A percentile compares a stretch with the other conserved stretches of the same genome.
Evolutionary conservation across 1,140 invertebrate genomes (phyloP).

Genomic region (Samia ricini): DNA sequence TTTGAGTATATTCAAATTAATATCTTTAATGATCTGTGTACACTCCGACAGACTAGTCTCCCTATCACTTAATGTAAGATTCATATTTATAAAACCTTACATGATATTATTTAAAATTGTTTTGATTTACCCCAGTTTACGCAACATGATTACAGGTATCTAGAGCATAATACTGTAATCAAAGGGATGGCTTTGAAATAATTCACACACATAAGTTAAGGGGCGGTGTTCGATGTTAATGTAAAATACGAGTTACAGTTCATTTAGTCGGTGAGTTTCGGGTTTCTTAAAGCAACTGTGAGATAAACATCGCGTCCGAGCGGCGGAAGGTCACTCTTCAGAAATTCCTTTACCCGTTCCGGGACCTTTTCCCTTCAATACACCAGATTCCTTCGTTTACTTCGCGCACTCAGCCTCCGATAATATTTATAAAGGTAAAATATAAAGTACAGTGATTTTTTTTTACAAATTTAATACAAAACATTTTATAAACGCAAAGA

Average conservation of each 20-base stretch:
- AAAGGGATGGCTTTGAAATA: too few species aligned
- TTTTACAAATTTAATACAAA: not conserved
- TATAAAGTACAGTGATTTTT: not conserved
- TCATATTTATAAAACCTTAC: too few species aligned
- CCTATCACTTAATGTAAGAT: too few species aligned
- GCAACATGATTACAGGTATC: too few species aligned
- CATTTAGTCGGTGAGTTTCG: conserved; percentile 11
- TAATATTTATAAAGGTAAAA: conserved; percentile 51
- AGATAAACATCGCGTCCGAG: conserved; percentile 48
- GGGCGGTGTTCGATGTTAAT: not conserved
- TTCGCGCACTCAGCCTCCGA: conserved; percentile 40
- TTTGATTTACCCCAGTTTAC: too few species aligned
- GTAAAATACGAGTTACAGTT: conserved; percentile 5
- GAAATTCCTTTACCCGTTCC: conserved; percentile 49
- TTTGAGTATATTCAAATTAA: too few species aligned
- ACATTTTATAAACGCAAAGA: not conserved
- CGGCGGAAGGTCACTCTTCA: conserved; percentile 44
- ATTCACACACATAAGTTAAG: not conserved
- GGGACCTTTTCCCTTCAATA: conserved; percentile 48
- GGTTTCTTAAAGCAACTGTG: conserved; percentile 33
- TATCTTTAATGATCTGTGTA: too few species aligned
- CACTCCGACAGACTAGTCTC: too few species aligned
- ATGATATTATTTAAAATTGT: too few species aligned
- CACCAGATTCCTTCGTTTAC: conserved; percentile 51
- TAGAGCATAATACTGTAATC: too few species aligned